These are phyloP conservation scores for Clarias fuscus DNA, from an alignment of 2,797 vertebrate species.

Conservation along the genomic window DNA sequence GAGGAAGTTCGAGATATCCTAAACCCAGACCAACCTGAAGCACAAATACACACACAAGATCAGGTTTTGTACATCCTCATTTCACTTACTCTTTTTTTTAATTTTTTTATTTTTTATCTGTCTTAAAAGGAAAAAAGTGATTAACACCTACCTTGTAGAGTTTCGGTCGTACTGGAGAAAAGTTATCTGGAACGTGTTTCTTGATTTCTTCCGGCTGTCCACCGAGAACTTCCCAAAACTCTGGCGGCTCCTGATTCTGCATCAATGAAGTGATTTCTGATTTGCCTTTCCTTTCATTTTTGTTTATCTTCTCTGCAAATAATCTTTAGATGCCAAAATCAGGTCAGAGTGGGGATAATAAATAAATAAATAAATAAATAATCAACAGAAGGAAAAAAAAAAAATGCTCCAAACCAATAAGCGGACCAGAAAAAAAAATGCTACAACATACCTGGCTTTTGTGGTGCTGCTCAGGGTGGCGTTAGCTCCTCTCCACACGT, in stretches of 20 bases:
- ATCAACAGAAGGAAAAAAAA: not conserved
- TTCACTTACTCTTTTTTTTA: not conserved
- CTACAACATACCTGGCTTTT: conserved; percentile 83
- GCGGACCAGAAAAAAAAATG: not conserved
- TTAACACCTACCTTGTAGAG: conserved; percentile 86
- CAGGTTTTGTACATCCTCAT: not conserved
- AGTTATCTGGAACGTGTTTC: conserved; percentile 88
- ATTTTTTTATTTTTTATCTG: too few species aligned
- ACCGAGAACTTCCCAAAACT: conserved; percentile 88
- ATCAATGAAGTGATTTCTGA: conserved; percentile 83
- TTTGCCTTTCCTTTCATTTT: conserved; percentile 94
- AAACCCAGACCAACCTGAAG: conserved; percentile 90
- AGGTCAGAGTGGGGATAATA: not conserved
- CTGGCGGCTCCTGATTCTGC: conserved; percentile 86
- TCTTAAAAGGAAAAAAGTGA: not conserved
- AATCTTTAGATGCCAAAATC: conserved; percentile 72
- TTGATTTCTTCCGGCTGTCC: conserved; percentile 91
- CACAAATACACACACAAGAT: conserved; percentile 4
- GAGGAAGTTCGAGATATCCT: conserved; percentile 96
- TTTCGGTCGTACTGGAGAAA: conserved; percentile 87
- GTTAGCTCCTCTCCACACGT: conserved; percentile 88
- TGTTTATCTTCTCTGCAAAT: conserved; percentile 97
- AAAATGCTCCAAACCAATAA: too few species aligned
- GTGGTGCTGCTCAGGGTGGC: conserved; percentile 90
- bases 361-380: not conserved